Evolutionary conservation across 2,113 vertebrate species (phyloP).

Genomic region (Saimiri boliviensis): DNA sequence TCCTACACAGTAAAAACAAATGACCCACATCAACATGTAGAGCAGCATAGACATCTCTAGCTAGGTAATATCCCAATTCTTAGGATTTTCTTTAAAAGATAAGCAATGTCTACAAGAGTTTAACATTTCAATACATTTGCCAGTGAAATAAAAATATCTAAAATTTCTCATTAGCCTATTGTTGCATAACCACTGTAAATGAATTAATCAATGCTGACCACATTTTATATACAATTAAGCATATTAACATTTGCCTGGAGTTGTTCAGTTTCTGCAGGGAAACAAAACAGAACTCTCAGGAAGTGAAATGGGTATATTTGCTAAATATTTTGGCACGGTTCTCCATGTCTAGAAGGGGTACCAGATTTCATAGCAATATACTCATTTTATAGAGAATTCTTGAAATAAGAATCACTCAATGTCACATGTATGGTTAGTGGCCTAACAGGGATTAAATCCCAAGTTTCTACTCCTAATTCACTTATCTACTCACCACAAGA

Average conservation of each 20-base stretch:
- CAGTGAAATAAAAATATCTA: neutral
- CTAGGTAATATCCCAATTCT: neutral
- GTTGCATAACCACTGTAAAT: neutral
- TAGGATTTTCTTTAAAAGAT: neutral
- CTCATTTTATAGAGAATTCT: neutral
- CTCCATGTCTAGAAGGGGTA: neutral
- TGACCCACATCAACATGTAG: neutral
- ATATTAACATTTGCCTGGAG: neutral
- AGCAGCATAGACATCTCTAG: neutral
- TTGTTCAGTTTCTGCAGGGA: neutral
- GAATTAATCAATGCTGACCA: neutral
- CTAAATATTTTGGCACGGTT: neutral
- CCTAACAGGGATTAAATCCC: neutral
- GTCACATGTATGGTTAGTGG: neutral
- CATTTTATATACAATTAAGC: neutral
- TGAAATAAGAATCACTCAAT: neutral
- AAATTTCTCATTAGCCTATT: neutral
- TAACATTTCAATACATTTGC: neutral
- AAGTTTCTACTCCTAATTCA: neutral
- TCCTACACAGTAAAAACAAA: neutral
- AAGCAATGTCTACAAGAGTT: neutral
- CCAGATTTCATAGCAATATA: neutral
- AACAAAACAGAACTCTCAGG: neutral
- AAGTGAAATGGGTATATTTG: neutral
- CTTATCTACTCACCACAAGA: neutral